These are phyloP conservation scores for Gila orcuttii DNA, from an alignment of 2,113 vertebrate species.

Conservation along the genomic window DNA sequence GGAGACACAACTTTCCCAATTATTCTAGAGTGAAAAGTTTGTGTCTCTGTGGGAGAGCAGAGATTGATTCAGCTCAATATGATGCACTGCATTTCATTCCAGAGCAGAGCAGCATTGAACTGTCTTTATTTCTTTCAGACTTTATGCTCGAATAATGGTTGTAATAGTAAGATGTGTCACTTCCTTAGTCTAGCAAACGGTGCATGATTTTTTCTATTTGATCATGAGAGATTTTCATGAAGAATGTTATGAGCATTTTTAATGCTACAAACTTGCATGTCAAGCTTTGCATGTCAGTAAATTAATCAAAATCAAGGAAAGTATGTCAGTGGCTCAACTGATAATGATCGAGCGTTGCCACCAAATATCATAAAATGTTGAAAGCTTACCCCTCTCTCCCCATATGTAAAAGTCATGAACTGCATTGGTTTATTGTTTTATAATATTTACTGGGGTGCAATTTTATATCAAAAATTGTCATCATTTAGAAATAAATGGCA, in stretches of 20 bases:
- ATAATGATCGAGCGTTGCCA: too few relatives aligned
- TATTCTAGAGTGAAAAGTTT: constrained; percentile 35
- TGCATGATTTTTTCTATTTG: neutral
- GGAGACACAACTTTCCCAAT: constrained; percentile 49
- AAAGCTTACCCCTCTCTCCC: too few relatives aligned
- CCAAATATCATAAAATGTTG: too few relatives aligned
- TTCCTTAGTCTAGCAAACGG: neutral
- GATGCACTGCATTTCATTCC: constrained; percentile 34
- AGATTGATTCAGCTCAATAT: constrained; percentile 14
- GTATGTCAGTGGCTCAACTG: too few relatives aligned
- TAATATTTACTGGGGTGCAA: too few relatives aligned
- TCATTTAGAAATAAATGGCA: too few relatives aligned
- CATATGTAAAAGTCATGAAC: neutral
- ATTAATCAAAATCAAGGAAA: too few relatives aligned
- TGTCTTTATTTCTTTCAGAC: neutral
- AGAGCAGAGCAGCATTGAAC: neutral
- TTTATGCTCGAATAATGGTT: neutral
- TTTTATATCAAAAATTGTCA: too few relatives aligned
- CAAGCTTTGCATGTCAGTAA: too few relatives aligned
- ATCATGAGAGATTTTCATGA: neutral
- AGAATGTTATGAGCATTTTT: neutral
- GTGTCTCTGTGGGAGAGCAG: neutral
- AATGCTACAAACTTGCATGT: too few relatives aligned
- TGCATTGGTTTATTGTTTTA: too few relatives aligned
- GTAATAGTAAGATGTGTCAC: neutral